phyloP scores from a whole-genome alignment of 2,888 invertebrate genomes.

The Orthosia gothica region DNA sequence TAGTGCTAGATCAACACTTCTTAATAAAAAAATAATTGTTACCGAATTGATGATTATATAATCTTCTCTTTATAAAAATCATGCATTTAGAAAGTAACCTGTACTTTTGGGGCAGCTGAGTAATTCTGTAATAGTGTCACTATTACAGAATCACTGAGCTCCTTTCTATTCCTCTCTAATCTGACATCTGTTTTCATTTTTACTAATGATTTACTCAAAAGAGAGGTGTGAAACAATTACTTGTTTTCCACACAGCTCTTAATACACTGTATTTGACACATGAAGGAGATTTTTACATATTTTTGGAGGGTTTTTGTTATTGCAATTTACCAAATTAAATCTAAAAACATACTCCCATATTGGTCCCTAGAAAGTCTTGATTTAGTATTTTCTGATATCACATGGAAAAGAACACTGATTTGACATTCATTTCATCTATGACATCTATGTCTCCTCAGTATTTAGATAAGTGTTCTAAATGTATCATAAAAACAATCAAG shows the following conservation, averaged over 20 bases:
- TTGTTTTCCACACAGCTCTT: background rate
- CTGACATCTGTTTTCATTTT: constrained; percentile 40
- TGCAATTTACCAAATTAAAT: background rate
- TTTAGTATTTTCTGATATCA: background rate
- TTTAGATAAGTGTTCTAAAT: background rate
- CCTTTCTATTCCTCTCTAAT: constrained; percentile 55
- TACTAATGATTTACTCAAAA: background rate
- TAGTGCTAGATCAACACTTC: constrained; percentile 18
- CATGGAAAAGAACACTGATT: background rate
- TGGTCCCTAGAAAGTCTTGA: background rate
- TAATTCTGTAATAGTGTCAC: constrained; percentile 17
- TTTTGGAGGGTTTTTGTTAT: background rate
- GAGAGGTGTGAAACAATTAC: background rate
- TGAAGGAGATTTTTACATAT: background rate
- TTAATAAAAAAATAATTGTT: constrained; percentile 5
- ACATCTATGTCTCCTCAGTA: background rate
- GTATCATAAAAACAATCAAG: constrained; percentile 20
- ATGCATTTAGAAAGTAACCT: constrained; percentile 58
- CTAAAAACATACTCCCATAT: background rate
- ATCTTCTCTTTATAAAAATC: constrained; percentile 18
- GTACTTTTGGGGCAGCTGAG: constrained; percentile 2
- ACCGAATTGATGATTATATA: constrained; percentile 38
- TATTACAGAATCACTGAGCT: constrained; percentile 14
- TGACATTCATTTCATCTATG: background rate
- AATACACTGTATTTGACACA: background rate